phyloP scores from a whole-genome alignment of 2,888 invertebrate species.

The Busseola fusca region DNA sequence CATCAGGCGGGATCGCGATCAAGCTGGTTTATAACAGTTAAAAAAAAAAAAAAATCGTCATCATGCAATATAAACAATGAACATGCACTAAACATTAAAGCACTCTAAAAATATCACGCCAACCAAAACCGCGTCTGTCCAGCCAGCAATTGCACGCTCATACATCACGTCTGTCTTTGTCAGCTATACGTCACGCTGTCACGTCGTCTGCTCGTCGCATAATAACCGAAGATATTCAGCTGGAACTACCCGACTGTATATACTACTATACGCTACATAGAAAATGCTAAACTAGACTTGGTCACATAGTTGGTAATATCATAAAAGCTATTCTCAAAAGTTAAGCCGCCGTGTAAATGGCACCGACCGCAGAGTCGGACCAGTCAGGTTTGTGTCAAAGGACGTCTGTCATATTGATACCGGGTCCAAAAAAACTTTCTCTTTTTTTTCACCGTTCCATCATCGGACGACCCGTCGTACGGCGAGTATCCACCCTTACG shows the following conservation, averaged over 20 bases:
- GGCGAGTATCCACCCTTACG: too few species aligned
- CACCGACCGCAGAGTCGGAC: neutral
- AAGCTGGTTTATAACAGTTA: too few species aligned
- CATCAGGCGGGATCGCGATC: too few species aligned
- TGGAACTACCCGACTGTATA: slow-evolving; percentile 11
- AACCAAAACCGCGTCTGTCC: neutral
- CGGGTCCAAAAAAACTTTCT: neutral
- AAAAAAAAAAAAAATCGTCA: too few species aligned
- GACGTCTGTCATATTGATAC: too few species aligned
- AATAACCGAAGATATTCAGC: slow-evolving; percentile 37
- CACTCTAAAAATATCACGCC: slow-evolving; percentile 14
- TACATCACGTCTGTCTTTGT: slow-evolving; percentile 54
- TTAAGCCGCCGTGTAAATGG: neutral
- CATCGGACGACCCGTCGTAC: too few species aligned
- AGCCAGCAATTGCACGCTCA: slow-evolving; percentile 33
- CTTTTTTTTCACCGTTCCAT: too few species aligned
- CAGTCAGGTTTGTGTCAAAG: too few species aligned
- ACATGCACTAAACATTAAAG: slow-evolving; percentile 2
- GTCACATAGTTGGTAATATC: too few species aligned
- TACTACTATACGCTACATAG: neutral
- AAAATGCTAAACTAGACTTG: neutral
- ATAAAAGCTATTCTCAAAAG: neutral
- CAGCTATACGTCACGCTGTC: slow-evolving; percentile 50
- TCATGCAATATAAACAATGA: neutral
- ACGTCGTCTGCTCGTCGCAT: slow-evolving; percentile 26